Evolutionary conservation across 2,888 invertebrate genomes (phyloP), one percentile per base, ranked within the genome.

Genomic region (Drosophila meridionalis): DNA sequence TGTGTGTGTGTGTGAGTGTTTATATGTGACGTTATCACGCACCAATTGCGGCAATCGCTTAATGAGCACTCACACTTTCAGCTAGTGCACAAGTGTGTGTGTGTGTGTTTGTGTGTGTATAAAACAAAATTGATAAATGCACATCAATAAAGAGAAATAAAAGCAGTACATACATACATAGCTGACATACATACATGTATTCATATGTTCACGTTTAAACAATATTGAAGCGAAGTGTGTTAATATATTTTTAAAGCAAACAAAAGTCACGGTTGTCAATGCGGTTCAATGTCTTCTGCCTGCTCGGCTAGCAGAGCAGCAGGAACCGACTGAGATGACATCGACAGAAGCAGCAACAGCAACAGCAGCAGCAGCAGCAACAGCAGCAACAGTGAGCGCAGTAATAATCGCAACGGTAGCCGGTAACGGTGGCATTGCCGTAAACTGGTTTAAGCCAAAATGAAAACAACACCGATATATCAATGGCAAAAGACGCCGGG

Each of bases 181-280:
- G 42, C 8, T 42, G 63, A 42, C 57, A 58, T 36, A 42, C 26
- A 53, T 43, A 20, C 26, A 36, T 43, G 34, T 69, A 40, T n/a
- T 9, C n/a, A 28, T 28, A 30, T 74, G 74, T 38, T 14, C 38
- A 40, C 40, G 38, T 70, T 56, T 56, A 42, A 42, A 38, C 56
- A 42, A 28, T 32, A 52, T 42, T 76, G 69, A 61, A 34, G 59
- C 52, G 55, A 65, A 69, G 67, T 73, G 81, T 85, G 85, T 81
- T 82, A 76, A 79, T 67, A 69, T 80, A 85, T 73, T 42, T 52
- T 56, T 30, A 9, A 82, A 71, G 73, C 78, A 82, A 84, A 85
- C 76, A 87, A 84, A 83, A 87, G 87, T 83, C 83, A 83, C 76
- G 85, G 78, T 76, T 85, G 83, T 73, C 86, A 83, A 70, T 72